A percentile compares a stretch with the other conserved stretches of the same genome.
Conservation (phyloP, 2,797 vertebrate species). For the Pseudomugil gertrudae region DNA sequence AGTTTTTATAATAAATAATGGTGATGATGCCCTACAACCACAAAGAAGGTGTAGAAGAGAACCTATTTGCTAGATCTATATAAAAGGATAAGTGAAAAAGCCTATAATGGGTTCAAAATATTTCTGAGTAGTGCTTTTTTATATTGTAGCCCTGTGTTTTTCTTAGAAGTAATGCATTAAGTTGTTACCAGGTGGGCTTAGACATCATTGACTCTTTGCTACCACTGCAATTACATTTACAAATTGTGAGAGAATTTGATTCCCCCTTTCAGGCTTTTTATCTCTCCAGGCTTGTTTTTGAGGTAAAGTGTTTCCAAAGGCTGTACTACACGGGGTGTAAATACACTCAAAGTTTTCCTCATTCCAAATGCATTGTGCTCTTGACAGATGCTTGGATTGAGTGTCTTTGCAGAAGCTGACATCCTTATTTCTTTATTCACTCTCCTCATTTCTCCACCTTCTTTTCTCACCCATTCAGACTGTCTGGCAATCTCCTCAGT, state of each 20-base stretch:
- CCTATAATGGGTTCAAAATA: neutral
- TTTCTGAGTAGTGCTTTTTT: neutral
- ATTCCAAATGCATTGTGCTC: constrained; percentile 66
- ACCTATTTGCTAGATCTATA: neutral
- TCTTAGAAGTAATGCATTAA: constrained; percentile 20
- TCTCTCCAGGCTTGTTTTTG: constrained; percentile 35
- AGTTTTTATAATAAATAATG: neutral
- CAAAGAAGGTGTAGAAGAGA: too few species aligned
- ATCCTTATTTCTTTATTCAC: constrained; percentile 58
- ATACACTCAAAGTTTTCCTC: constrained; percentile 52
- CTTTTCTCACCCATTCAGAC: constrained; percentile 53
- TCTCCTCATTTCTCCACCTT: constrained; percentile 51
- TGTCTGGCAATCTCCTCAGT: constrained; percentile 43
- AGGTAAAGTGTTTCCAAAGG: constrained; percentile 35
- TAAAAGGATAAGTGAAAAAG: neutral
- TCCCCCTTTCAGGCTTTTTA: constrained; percentile 27
- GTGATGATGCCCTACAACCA: neutral
- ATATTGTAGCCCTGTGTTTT: constrained; percentile 7
- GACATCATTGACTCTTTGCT: constrained; percentile 33
- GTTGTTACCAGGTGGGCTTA: constrained; percentile 2
- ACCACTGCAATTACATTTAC: constrained; percentile 14
- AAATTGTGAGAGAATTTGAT: constrained; percentile 37
- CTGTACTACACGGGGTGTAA: constrained; percentile 34
- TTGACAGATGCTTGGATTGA: constrained; percentile 62
- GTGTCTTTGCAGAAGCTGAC: constrained; percentile 44